A percentile compares a stretch with the other conserved stretches of the same genome.
phyloP scores from a whole-genome alignment of 2,888 invertebrate genomes.

The Mesoligia furuncula region DNA sequence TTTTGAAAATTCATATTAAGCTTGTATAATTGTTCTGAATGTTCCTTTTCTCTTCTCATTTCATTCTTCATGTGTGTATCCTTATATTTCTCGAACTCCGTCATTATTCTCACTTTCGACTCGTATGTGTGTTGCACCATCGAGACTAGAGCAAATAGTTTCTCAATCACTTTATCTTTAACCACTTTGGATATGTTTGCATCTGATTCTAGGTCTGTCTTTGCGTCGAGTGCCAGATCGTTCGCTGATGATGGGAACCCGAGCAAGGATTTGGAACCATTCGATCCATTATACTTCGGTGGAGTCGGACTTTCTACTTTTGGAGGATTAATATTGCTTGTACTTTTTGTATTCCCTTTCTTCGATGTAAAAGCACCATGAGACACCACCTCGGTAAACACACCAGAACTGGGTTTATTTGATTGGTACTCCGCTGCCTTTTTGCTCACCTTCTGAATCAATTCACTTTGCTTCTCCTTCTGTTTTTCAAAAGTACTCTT shows the following conservation, averaged over 20 bases:
- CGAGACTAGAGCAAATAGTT: constrained; percentile 84
- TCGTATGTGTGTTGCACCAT: constrained; percentile 88
- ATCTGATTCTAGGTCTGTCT: constrained; percentile 87
- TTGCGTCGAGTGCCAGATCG: constrained; percentile 86
- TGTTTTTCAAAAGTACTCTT: constrained; percentile 82
- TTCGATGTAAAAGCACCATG: constrained; percentile 86
- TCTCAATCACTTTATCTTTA: constrained; percentile 86
- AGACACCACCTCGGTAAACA: constrained; percentile 86
- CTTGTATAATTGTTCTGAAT: constrained; percentile 87
- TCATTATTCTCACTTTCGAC: constrained; percentile 86
- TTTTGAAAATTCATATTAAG: constrained; percentile 87
- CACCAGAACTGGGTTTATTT: constrained; percentile 84
- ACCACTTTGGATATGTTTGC: constrained; percentile 83
- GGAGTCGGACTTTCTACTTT: constrained; percentile 74
- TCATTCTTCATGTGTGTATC: constrained; percentile 86
- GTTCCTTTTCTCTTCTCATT: constrained; percentile 83
- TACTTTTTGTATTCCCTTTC: constrained; percentile 68
- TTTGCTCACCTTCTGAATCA: constrained; percentile 83
- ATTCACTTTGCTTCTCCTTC: constrained; percentile 84
- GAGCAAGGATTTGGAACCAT: constrained; percentile 80
- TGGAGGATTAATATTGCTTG: constrained; percentile 40
- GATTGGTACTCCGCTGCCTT: constrained; percentile 85
- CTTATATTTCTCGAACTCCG: constrained; percentile 86
- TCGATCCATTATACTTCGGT: constrained; percentile 71
- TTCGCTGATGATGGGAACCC: constrained; percentile 88